Evolutionary conservation across 2,888 invertebrate genomes (phyloP), one percentile per base, ranked within the genome.

Genomic region (Aricia artaxerxes): DNA sequence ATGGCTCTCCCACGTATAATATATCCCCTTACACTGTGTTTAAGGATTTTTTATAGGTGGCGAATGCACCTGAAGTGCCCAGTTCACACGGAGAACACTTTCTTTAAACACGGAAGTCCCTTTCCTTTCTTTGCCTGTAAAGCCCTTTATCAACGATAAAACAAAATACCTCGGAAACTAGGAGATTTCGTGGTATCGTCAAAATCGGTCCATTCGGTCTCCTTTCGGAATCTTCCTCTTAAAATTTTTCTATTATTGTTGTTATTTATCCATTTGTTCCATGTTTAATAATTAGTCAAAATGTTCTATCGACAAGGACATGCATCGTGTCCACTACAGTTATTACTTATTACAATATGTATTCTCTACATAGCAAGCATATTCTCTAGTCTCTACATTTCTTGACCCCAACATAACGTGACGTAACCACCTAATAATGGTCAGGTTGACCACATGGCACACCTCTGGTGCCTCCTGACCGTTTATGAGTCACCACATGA

Each of bases 401-500:
- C 49, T 49, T 49, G 49, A 49, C 49, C 49, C 2, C 9, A 11
- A 1, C 3, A 24, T 4, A 38, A 35, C 38, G 9, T 69, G 69
- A 38, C 13, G 69, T 35, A 35, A 16, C 35, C 35, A 35, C 11
- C 69, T 11, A 69, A 35, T 61, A 61, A 11, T 64, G 75, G 24
- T 75, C 31, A 24, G 53, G 31, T 3, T 73, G 44, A 73, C 40
- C 73, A 44, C 4, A 7, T n/a, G 53, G 57, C 76, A 31, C 76
- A 38, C 76, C 76, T 57, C 76, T 49, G 35, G 49, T 53, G 53
- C 76, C 76, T 76, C 76, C 6, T 2, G 13, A 57, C 76, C 76
- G 76, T 76, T 76, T 76, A 35, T 76, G 76, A 76, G 35, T 76
- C 76, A 76, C 57, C 0, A 13, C 53, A 76, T 76, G 76, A 76